phyloP scores from a whole-genome alignment of 2,797 vertebrate genomes.

The Silurus lanzhouensis region DNA sequence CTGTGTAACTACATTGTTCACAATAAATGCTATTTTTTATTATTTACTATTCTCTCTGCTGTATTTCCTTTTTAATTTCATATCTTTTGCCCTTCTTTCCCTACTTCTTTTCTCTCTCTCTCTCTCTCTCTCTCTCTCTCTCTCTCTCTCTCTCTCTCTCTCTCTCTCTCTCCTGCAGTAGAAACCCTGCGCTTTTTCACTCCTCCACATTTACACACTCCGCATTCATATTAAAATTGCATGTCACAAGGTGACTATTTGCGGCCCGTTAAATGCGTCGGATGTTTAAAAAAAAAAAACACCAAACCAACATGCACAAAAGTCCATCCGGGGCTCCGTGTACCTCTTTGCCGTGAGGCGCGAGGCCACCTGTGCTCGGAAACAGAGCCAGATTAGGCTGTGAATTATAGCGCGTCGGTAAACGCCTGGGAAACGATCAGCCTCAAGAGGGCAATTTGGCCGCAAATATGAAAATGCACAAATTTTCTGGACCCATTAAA shows the following conservation, averaged over 20 bases:
- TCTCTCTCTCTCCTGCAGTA: constrained; percentile 15
- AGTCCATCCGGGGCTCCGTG: constrained; percentile 31
- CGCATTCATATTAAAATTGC: constrained; percentile 47
- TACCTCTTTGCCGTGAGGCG: not conserved
- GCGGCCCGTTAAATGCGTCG: constrained; percentile 31
- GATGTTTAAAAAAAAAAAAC: constrained; percentile 11
- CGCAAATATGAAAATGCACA: constrained; percentile 85
- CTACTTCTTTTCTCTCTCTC: not conserved
- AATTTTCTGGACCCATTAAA: constrained; percentile 82
- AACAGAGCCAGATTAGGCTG: constrained; percentile 58
- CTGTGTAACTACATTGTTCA: not conserved
- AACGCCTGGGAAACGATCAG: constrained; percentile 74
- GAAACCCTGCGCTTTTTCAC: not conserved
- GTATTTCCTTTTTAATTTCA: not conserved
- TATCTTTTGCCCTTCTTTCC: not conserved
- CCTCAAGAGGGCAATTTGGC: constrained; percentile 78
- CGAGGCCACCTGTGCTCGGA: constrained; percentile 70
- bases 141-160: not conserved
- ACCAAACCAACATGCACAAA: not conserved
- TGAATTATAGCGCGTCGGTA: constrained; percentile 81
- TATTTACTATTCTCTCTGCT: not conserved
- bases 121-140: not conserved
- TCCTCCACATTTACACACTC: constrained; percentile 21
- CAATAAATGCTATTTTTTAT: too few species aligned
- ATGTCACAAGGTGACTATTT: constrained; percentile 47